Percentiles rank a stretch among this genome's conserved stretches.
These are phyloP conservation scores for Myotis brandtii DNA, from an alignment of 2,113 vertebrate species.

Conservation along the genomic window DNA sequence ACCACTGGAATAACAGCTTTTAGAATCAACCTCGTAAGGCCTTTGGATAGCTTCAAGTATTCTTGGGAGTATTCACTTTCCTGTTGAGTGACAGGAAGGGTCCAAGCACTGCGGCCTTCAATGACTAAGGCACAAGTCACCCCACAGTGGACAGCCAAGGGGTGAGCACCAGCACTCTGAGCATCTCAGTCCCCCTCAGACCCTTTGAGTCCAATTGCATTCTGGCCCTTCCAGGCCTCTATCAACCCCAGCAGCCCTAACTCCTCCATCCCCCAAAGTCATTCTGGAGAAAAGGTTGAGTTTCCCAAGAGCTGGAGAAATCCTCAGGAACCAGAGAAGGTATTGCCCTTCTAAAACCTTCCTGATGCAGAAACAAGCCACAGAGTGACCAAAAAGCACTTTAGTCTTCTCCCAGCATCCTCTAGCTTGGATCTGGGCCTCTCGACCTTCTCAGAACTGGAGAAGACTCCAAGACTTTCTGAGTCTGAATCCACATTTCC, in stretches of 20 bases:
- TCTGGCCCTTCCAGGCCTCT: not conserved
- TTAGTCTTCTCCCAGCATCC: rapidly evolving
- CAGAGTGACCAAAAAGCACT: not conserved
- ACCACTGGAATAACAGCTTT: not conserved
- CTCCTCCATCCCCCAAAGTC: not conserved
- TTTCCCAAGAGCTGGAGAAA: not conserved
- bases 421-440: not conserved
- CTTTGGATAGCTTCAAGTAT: not conserved
- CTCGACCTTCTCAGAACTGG: not conserved
- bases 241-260: not conserved
- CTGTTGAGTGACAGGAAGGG: not conserved
- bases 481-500: not conserved
- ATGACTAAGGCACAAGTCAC: not conserved
- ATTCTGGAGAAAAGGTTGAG: not conserved
- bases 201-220: not conserved
- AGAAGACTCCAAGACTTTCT: not conserved
- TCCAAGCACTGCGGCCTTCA: not conserved
- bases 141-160: not conserved
- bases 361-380: not conserved
- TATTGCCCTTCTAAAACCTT: not conserved
- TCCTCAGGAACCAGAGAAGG: not conserved
- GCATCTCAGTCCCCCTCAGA: not conserved
- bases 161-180: too few species aligned
- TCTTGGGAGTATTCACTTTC: not conserved
- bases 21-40: not conserved